Evolutionary conservation across 2,113 vertebrate species (phyloP).

Genomic region (Trogon surrucura): DNA sequence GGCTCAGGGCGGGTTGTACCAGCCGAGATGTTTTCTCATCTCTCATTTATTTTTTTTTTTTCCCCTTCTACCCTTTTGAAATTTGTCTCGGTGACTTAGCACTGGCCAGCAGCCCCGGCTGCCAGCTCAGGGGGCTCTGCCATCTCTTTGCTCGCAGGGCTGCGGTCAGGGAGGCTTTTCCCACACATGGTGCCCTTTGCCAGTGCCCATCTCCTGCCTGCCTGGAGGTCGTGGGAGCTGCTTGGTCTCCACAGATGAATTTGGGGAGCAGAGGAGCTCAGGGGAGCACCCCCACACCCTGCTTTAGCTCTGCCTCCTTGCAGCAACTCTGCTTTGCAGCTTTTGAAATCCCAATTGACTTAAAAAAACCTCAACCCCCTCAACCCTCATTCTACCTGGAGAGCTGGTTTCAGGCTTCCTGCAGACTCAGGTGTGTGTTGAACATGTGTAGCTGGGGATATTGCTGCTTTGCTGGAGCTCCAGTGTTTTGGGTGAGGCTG

Average conservation of each 20-base stretch:
- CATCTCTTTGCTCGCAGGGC: not conserved
- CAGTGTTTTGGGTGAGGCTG: not conserved
- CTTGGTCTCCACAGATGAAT: not conserved
- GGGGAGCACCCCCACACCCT: not conserved
- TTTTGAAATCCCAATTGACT: not conserved
- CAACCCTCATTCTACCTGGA: rapidly evolving
- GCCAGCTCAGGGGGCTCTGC: not conserved
- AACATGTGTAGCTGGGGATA: rapidly evolving
- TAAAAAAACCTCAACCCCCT: not conserved
- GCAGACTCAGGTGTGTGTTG: not conserved
- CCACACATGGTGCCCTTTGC: not conserved
- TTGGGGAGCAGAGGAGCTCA: rapidly evolving
- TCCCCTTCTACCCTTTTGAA: not conserved
- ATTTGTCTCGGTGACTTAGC: not conserved
- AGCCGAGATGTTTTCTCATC: not conserved
- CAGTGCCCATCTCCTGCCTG: rapidly evolving
- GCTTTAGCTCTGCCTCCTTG: not conserved
- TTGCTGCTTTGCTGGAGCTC: not conserved
- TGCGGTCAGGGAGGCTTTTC: not conserved
- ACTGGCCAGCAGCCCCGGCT: not conserved
- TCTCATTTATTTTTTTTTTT: not conserved
- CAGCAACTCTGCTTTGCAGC: not conserved
- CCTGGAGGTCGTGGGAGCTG: rapidly evolving
- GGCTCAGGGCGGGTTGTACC: not conserved
- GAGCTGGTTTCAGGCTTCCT: not conserved